These are phyloP conservation scores for Iguana delicatissima DNA, from an alignment of 2,797 vertebrate genomes.

Conservation along the genomic window DNA sequence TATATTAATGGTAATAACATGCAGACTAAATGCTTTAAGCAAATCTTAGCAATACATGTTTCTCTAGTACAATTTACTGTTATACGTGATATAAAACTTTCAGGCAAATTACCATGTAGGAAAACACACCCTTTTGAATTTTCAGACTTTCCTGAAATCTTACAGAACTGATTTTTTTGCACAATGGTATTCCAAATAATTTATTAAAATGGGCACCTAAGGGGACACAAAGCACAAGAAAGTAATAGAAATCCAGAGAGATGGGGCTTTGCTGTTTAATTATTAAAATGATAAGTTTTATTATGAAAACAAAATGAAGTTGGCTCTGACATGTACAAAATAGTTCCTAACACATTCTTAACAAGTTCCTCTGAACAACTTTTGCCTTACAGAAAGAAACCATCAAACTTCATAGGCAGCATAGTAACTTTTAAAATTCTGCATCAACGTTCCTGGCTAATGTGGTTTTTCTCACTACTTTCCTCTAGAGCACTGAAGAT, in stretches of 20 bases:
- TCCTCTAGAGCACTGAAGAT: neutral
- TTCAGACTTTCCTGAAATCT: neutral
- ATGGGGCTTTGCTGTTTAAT: constrained; percentile 6
- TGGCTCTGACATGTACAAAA: constrained; percentile 49
- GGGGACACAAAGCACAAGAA: neutral
- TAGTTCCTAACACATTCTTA: constrained; percentile 29
- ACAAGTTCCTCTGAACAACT: neutral
- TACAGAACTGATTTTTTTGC: neutral
- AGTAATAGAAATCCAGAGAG: neutral
- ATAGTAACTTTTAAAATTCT: neutral
- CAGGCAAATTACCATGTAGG: neutral
- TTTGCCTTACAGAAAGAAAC: neutral
- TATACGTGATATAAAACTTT: neutral
- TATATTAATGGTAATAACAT: neutral
- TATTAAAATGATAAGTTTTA: neutral
- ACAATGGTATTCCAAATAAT: neutral
- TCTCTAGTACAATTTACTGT: neutral
- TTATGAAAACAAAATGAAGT: neutral
- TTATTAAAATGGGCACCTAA: neutral
- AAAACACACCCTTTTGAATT: constrained; percentile 17
- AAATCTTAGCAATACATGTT: neutral
- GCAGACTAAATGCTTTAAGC: neutral
- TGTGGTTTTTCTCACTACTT: too few relatives aligned
- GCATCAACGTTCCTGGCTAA: neutral
- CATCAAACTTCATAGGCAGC: neutral